Percentiles rank a stretch among this genome's conserved stretches.
Conservation (phyloP, 2,888 invertebrate species). For the Dynastes grantii region DNA sequence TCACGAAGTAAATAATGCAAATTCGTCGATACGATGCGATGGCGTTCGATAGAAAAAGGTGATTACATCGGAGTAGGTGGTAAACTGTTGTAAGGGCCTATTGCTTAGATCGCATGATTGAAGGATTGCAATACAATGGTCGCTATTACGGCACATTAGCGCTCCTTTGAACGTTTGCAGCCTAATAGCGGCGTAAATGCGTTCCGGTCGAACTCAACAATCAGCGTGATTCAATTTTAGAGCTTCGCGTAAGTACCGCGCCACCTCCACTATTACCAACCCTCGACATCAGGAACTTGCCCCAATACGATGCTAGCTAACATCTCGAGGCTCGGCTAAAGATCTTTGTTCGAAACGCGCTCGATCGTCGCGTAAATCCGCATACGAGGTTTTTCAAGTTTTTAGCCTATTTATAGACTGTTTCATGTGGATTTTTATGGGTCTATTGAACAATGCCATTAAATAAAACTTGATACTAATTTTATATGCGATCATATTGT, state of each 20-base stretch:
- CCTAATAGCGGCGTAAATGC: constrained; percentile 67
- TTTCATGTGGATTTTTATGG: not conserved
- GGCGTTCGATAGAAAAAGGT: constrained; percentile 34
- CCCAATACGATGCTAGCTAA: constrained; percentile 33
- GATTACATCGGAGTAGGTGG: constrained; percentile 46
- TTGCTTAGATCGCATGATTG: constrained; percentile 66
- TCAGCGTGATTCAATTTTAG: constrained; percentile 68
- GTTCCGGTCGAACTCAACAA: constrained; percentile 68
- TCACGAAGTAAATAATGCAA: constrained; percentile 15
- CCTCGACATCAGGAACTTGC: constrained; percentile 36
- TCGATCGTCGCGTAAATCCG: constrained; percentile 14
- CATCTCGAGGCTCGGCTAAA: constrained; percentile 29
- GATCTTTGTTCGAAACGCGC: constrained; percentile 34
- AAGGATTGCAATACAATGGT: constrained; percentile 68
- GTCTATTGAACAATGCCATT: too few species aligned
- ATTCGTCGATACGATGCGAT: constrained; percentile 22
- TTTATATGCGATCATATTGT: too few species aligned
- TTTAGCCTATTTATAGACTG: constrained; percentile 11
- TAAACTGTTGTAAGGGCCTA: constrained; percentile 62
- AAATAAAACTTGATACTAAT: too few species aligned
- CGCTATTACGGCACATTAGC: constrained; percentile 69
- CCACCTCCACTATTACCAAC: constrained; percentile 50
- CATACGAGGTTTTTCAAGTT: constrained; percentile 16
- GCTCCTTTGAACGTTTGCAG: constrained; percentile 69
- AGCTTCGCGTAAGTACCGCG: constrained; percentile 62